A percentile compares a stretch with the other conserved stretches of the same genome.
phyloP scores from a whole-genome alignment of 1,140 invertebrate species.

The Conopomorpha cramerella region DNA sequence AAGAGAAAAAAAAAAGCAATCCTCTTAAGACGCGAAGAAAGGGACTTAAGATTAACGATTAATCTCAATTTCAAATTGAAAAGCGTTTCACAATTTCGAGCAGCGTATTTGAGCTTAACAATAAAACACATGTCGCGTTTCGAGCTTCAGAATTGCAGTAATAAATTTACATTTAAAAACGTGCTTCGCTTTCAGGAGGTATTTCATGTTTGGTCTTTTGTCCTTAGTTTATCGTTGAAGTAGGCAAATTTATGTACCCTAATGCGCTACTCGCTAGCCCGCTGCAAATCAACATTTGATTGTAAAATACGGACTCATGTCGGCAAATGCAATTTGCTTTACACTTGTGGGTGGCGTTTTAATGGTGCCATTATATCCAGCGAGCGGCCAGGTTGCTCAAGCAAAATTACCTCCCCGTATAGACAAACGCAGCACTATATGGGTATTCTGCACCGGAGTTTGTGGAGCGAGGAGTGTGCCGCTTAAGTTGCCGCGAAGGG shows the following conservation, averaged over 20 bases:
- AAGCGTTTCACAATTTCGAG: too few species aligned
- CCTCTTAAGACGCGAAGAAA: constrained; percentile 5
- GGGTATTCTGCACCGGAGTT: constrained; percentile 14
- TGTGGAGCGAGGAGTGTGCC: too few species aligned
- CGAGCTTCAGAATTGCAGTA: too few species aligned
- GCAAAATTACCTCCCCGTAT: constrained; percentile 30
- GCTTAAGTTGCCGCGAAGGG: too few species aligned
- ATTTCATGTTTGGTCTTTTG: constrained; percentile 35
- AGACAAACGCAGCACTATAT: constrained; percentile 21
- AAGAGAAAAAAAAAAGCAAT: too few species aligned
- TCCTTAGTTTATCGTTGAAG: constrained; percentile 38
- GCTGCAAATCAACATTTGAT: constrained; percentile 52
- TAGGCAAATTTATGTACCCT: constrained; percentile 49
- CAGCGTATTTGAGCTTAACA: too few species aligned
- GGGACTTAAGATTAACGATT: constrained; percentile 1
- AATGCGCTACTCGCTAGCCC: constrained; percentile 37
- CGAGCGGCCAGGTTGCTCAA: constrained; percentile 41
- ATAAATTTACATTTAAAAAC: constrained; percentile 34
- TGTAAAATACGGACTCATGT: constrained; percentile 47
- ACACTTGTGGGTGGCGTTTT: constrained; percentile 52
- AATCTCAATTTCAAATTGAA: too few species aligned
- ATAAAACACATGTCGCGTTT: too few species aligned
- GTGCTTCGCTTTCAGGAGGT: constrained; percentile 25
- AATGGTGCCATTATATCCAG: constrained; percentile 44
- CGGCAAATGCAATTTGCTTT: constrained; percentile 48